Evolutionary conservation across 2,113 vertebrate species (phyloP).

Genomic region (Chloebia gouldiae): DNA sequence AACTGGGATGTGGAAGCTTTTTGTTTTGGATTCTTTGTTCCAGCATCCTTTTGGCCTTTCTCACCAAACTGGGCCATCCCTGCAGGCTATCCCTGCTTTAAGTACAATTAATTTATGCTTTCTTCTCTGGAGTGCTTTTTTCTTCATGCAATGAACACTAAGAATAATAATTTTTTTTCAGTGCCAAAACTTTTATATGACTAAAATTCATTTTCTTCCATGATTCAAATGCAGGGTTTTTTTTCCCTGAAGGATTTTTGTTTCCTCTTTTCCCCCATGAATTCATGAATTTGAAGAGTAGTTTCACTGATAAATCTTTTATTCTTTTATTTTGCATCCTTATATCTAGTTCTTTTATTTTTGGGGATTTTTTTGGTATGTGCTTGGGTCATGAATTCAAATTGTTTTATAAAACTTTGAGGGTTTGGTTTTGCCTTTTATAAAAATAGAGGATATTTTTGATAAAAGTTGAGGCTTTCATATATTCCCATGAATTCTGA

Average conservation of each 20-base stretch:
- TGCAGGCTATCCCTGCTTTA: neutral
- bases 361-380: neutral
- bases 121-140: neutral
- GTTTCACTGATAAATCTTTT: neutral
- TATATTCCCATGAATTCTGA: neutral
- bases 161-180: neutral
- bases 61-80: neutral
- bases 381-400: neutral
- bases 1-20: neutral
- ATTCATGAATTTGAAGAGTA: neutral
- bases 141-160: neutral
- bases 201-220: neutral
- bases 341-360: neutral
- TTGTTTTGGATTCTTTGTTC: slow-evolving; percentile 3
- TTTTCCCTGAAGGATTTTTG: neutral
- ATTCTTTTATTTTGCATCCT: neutral
- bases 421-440: neutral
- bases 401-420: neutral
- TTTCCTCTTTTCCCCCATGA: neutral
- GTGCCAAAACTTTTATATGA: neutral
- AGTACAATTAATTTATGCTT: neutral
- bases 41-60: neutral
- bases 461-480: neutral
- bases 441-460: neutral
- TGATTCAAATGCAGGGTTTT: neutral